Evolutionary conservation across 2,113 vertebrate genomes (phyloP).

Genomic region (Salvelinus namaycush): DNA sequence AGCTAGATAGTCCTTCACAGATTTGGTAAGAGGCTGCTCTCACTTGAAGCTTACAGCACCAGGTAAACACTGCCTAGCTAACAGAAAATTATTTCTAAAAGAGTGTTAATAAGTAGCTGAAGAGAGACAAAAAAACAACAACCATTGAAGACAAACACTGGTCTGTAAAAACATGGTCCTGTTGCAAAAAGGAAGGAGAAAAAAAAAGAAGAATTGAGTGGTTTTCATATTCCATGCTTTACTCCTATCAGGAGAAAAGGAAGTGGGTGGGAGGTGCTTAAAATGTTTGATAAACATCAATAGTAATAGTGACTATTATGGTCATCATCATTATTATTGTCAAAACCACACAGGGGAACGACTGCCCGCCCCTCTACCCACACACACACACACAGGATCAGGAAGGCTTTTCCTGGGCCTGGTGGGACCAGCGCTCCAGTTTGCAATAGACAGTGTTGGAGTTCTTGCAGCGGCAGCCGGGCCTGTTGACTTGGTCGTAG

Average conservation of each 20-base stretch:
- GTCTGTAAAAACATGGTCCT: conserved; percentile 69
- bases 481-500: conserved; percentile 87
- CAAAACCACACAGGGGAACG: conserved; percentile 55
- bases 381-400: conserved; percentile 69
- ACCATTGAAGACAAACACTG: conserved; percentile 74
- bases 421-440: conserved; percentile 89
- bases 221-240: conserved; percentile 68
- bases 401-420: conserved; percentile 85
- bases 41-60: conserved; percentile 40
- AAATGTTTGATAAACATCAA: conserved; percentile 69
- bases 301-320: conserved; percentile 29
- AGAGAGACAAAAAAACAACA: conserved; percentile 60
- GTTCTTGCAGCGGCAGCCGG: conserved; percentile 97
- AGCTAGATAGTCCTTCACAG: conserved; percentile 78
- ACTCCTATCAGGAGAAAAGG: conserved; percentile 51
- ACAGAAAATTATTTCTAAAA: conserved; percentile 46
- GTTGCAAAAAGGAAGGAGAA: conserved; percentile 51
- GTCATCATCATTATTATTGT: conserved; percentile 53
- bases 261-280: conserved; percentile 60
- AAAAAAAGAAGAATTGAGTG: conserved; percentile 55
- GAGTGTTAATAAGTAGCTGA: conserved; percentile 77
- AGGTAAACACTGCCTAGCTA: conserved; percentile 49
- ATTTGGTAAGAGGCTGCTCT: conserved; percentile 67
- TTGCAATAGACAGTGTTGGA: conserved; percentile 98
- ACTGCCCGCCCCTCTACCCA: background rate